phyloP scores from a whole-genome alignment of 2,888 invertebrate species.

The Acanthosepion pharaonis region DNA sequence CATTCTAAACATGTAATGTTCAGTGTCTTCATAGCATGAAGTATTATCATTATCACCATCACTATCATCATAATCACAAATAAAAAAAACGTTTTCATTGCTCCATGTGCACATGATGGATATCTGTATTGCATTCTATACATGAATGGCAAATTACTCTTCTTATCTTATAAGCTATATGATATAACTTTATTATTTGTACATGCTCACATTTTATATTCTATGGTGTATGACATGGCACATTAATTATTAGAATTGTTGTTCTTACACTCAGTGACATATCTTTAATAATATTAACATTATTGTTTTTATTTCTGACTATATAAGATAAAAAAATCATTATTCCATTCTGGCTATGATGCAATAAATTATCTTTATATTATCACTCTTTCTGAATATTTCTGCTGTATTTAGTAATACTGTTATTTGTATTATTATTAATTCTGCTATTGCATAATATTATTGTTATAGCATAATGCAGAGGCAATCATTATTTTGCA shows the following conservation, averaged over 20 bases:
- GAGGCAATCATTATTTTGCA: too few species aligned
- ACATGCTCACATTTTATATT: constrained; percentile 4
- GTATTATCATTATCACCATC: constrained; percentile 18
- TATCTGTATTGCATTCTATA: not conserved
- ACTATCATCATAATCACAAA: not conserved
- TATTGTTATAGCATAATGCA: too few species aligned
- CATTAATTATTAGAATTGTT: not conserved
- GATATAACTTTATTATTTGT: not conserved
- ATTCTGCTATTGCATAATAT: too few species aligned
- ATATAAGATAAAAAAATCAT: too few species aligned
- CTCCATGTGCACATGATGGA: not conserved
- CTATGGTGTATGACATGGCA: not conserved
- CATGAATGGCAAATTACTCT: not conserved
- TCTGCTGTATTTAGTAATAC: too few species aligned
- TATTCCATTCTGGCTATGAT: too few species aligned
- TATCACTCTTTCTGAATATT: too few species aligned
- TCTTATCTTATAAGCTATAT: not conserved
- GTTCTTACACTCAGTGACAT: not conserved
- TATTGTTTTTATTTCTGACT: not conserved
- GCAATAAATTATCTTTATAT: too few species aligned
- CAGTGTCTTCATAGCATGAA: constrained; percentile 10
- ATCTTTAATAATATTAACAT: not conserved
- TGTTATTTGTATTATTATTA: too few species aligned
- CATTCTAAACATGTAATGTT: not conserved
- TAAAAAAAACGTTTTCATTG: not conserved